Base-by-base conservation (phyloP, 2,888 invertebrate species). In the Thalpophila matura region DNA sequence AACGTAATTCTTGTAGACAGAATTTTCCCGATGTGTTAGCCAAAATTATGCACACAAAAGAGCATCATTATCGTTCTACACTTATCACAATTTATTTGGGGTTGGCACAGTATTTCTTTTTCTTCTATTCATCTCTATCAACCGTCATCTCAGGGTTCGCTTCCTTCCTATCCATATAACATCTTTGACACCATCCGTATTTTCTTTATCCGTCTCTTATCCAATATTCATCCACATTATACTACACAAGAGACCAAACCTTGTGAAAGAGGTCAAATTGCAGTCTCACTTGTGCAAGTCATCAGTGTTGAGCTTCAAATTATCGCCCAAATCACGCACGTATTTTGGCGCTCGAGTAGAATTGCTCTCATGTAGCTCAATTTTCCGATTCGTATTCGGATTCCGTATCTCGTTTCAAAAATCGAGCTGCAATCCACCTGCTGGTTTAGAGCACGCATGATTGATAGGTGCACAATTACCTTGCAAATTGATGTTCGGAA, bases 381-480 rank as follows among this genome's bases (percentile, higher is more conserved):
- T 58, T 58, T 73, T 27, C 58, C 24, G 50, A 73, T 33, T 26
- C 31, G 14, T 6, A 66, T 53, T 46, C 51, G 51, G 26, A 47
- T 47, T n/a, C 22, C 51, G 35, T 63, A 29, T 45, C 50, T 50
- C 26, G 46, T 57, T 58, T 73, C 51, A 66, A 66, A 69, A 69
- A 58, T 58, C 46, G 20, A 65, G 37, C 33, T 66, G 59, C 67
- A 66, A 58, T 73, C 37, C 24, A 47, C 37, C 26, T 50, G 9
- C 38, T 49, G 16, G 57, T 67, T 72, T 50, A 37, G 31, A 71
- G 57, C 40, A 40, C 57, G 57, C 45, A 72, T 68, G 66, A 73
- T 72, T 68, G 67, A 68, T 57, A 65, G 46, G 31, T 64, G 35
- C 18, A 64, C 47, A 72, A 64, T 49, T 63, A 55, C 56, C 43